phyloP scores from a whole-genome alignment of 1,140 invertebrate species.

The Papilio glaucus region DNA sequence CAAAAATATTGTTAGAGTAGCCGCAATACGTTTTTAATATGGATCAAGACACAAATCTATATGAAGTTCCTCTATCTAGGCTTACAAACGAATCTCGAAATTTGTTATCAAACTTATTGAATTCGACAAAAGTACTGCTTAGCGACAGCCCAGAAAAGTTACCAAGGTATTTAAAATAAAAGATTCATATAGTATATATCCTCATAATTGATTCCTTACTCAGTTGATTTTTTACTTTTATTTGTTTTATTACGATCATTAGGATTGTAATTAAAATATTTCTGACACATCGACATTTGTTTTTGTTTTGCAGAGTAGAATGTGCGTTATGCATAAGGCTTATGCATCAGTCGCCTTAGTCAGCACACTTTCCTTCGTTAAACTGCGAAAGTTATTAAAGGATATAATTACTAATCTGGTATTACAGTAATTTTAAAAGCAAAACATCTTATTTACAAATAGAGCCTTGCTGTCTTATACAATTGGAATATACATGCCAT shows the following conservation, averaged over 20 bases:
- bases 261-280: conserved; percentile 2
- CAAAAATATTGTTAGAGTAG: not conserved
- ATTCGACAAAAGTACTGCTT: conserved; percentile 65
- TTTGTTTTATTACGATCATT: not conserved
- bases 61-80: conserved; percentile 54
- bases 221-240: not conserved
- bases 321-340: conserved; percentile 1
- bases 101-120: conserved; percentile 62
- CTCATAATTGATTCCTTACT: not conserved
- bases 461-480: too few species aligned
- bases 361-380: too few species aligned
- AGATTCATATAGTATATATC: not conserved
- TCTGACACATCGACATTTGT: conserved; percentile 8
- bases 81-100: conserved; percentile 63
- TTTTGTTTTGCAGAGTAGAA: conserved; percentile 26
- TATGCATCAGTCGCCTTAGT: not conserved
- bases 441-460: too few species aligned
- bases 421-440: too few species aligned
- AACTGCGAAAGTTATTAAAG: too few species aligned
- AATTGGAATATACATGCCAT: too few species aligned
- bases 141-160: conserved; percentile 59
- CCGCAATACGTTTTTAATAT: conserved; percentile 47
- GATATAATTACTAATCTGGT: too few species aligned
- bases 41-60: conserved; percentile 52
- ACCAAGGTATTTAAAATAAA: conserved; percentile 60